Conservation (phyloP, 2,888 invertebrate genomes). For the Gandaritis pyraliata region DNA sequence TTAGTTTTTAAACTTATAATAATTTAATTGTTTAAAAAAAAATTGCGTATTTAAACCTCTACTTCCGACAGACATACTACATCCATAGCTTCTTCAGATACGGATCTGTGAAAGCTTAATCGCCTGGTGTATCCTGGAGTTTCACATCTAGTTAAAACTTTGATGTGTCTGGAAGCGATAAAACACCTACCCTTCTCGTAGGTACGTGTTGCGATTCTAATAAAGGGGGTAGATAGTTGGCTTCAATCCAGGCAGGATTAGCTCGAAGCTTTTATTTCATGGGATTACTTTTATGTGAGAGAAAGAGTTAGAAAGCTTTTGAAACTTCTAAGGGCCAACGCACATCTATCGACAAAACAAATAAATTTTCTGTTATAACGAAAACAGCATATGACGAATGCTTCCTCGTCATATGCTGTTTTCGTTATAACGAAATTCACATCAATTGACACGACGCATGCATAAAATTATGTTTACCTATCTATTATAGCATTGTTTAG, state of each 20-base stretch:
- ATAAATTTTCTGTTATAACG: too few species aligned
- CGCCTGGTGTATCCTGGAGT: constrained; percentile 18
- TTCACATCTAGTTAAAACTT: constrained; percentile 34
- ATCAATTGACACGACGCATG: too few species aligned
- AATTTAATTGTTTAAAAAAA: too few species aligned
- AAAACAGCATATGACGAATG: too few species aligned
- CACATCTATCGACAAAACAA: too few species aligned
- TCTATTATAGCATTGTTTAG: too few species aligned
- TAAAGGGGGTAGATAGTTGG: constrained; percentile 3
- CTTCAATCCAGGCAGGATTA: background rate
- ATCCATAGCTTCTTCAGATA: background rate
- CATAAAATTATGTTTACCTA: too few species aligned
- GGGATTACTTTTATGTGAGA: background rate
- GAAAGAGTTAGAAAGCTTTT: background rate
- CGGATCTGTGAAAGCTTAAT: background rate
- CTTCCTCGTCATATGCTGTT: too few species aligned
- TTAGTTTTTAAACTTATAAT: too few species aligned
- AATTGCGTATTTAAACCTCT: background rate
- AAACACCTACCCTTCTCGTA: background rate
- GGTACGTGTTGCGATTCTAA: constrained; percentile 13
- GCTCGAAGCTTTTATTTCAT: background rate
- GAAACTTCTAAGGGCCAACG: too few species aligned
- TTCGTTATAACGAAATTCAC: too few species aligned
- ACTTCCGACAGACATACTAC: background rate
- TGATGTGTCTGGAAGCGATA: constrained; percentile 21